Conservation (phyloP, 2,113 vertebrate species). For the Glareola pratincola region DNA sequence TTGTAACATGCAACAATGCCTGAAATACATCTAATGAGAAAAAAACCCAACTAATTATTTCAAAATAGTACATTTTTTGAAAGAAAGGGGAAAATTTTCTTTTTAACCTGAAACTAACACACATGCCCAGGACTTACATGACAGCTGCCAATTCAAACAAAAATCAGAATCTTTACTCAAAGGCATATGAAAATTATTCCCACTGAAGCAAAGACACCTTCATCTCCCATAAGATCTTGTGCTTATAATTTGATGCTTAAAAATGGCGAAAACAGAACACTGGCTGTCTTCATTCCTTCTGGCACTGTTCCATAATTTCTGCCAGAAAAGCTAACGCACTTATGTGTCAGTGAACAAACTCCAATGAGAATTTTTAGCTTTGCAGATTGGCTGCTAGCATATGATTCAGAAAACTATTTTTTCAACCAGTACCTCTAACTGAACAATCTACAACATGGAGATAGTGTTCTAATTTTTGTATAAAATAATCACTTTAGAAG, state of each 20-base stretch:
- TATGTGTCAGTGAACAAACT: background rate
- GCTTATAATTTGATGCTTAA: background rate
- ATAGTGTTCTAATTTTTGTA: background rate
- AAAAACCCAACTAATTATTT: background rate
- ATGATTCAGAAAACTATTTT: slow-evolving; percentile 44
- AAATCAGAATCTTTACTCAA: background rate
- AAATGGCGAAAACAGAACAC: background rate
- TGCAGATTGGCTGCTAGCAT: background rate
- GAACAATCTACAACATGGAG: background rate
- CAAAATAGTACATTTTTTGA: background rate
- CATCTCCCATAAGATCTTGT: background rate
- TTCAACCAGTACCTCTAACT: background rate
- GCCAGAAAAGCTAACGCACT: slow-evolving; percentile 22
- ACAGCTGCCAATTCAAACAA: background rate
- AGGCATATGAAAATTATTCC: background rate
- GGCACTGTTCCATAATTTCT: background rate
- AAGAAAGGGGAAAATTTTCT: background rate
- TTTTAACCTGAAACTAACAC: background rate
- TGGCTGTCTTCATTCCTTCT: background rate
- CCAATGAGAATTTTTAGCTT: slow-evolving; percentile 26
- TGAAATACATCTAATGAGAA: background rate
- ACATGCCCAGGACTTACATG: background rate
- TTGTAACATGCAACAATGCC: background rate
- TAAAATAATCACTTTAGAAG: background rate
- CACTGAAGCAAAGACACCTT: background rate